Evolutionary conservation across 2,888 invertebrate genomes (phyloP).

Genomic region (Rhamnusium bicolor): DNA sequence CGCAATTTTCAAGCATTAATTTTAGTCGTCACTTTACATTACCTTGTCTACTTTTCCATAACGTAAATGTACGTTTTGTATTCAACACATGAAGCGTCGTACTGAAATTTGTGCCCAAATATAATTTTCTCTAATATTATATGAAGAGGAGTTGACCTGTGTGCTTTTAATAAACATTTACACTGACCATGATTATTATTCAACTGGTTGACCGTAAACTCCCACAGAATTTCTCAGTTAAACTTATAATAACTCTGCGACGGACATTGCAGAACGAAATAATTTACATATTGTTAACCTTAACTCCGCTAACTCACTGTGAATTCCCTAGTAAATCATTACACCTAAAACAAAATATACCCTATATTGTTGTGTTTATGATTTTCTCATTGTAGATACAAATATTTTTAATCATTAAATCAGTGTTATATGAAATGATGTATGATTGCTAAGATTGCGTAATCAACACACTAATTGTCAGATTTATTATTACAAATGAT

Average conservation of each 20-base stretch:
- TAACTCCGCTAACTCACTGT: slow-evolving; percentile 43
- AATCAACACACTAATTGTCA: no score
- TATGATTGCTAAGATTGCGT: no score
- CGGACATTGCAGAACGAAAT: slow-evolving; percentile 46
- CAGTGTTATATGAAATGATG: no score
- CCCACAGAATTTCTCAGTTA: slow-evolving; percentile 37
- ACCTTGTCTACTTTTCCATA: slow-evolving; percentile 25
- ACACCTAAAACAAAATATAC: not conserved
- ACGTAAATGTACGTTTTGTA: slow-evolving; percentile 34
- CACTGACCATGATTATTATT: slow-evolving; percentile 36
- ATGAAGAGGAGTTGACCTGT: slow-evolving; percentile 42
- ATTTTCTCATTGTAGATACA: no score
- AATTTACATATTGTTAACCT: slow-evolving; percentile 49
- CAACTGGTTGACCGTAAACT: slow-evolving; percentile 35
- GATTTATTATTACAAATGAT: no score
- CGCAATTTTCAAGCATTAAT: slow-evolving; percentile 36
- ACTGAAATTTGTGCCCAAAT: slow-evolving; percentile 36
- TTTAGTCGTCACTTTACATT: slow-evolving; percentile 34
- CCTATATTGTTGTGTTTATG: not conserved
- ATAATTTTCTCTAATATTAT: slow-evolving; percentile 46
- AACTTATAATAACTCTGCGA: slow-evolving; percentile 42
- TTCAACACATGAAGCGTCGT: slow-evolving; percentile 30
- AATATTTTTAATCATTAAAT: no score
- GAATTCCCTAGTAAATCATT: slow-evolving; percentile 34
- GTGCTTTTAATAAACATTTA: slow-evolving; percentile 19